These are phyloP conservation scores for Lucilia sericata DNA, from an alignment of 1,140 invertebrate species.

Conservation along the genomic window DNA sequence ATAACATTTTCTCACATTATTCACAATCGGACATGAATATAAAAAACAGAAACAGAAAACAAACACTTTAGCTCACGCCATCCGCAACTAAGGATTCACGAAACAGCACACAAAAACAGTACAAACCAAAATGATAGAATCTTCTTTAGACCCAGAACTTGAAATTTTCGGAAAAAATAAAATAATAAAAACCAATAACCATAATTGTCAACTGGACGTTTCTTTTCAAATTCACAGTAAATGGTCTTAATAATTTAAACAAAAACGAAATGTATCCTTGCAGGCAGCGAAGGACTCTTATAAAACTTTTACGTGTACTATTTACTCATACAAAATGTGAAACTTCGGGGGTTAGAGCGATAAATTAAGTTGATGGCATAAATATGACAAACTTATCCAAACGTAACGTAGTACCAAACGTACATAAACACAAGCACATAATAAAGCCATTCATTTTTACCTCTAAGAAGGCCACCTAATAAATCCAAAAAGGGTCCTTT, in stretches of 20 bases:
- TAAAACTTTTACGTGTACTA: not conserved
- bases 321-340: conserved; percentile 5
- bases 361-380: conserved; percentile 20
- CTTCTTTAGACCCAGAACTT: not conserved
- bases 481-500: not conserved
- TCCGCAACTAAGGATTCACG: not conserved
- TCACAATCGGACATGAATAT: not conserved
- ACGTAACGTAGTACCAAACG: not conserved
- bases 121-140: not conserved
- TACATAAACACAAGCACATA: not conserved
- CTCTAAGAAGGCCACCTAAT: not conserved
- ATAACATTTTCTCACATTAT: conserved; percentile 27
- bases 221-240: not conserved
- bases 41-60: not conserved
- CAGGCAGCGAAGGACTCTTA: not conserved
- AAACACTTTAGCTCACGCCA: conserved; percentile 22
- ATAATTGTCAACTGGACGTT: not conserved
- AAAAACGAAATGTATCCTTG: not conserved
- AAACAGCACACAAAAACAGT: not conserved
- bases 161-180: not conserved
- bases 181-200: not conserved
- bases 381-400: conserved; percentile 21
- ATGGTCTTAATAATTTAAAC: not conserved
- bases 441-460: not conserved
- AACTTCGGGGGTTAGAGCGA: not conserved